Evolutionary conservation across 2,888 invertebrate genomes (phyloP).

Genomic region (Ectemnius cavifrons): DNA sequence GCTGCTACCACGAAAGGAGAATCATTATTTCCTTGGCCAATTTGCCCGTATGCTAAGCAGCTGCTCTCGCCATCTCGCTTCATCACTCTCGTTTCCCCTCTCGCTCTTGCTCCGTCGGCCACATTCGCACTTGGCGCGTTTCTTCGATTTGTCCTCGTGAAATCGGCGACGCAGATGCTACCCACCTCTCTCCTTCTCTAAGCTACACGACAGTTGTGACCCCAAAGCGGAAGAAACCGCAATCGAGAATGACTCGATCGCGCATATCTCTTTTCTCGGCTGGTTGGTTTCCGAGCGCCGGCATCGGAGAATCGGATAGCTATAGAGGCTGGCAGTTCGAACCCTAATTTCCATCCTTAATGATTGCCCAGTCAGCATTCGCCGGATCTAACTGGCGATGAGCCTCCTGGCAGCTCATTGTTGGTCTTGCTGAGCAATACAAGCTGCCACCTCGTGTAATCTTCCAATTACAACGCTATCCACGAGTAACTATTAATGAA

Average conservation of each 20-base stretch:
- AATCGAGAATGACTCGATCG: too few relatives aligned
- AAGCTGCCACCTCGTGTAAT: slow-evolving; percentile 34
- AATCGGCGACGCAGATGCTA: slow-evolving; percentile 3
- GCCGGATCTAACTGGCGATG: background rate
- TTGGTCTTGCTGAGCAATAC: slow-evolving; percentile 3
- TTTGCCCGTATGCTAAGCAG: slow-evolving; percentile 69
- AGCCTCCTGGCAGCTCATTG: background rate
- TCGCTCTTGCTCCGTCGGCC: background rate
- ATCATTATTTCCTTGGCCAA: slow-evolving; percentile 67
- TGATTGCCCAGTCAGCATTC: background rate
- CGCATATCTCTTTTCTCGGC: too few relatives aligned
- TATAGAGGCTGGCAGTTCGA: too few relatives aligned
- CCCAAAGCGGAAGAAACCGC: too few relatives aligned
- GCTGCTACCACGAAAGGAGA: slow-evolving; percentile 29
- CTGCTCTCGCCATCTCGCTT: slow-evolving; percentile 52
- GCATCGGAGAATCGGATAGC: background rate
- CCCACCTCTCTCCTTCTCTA: background rate
- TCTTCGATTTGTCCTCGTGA: slow-evolving; percentile 22
- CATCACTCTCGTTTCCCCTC: background rate
- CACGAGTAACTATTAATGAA: slow-evolving; percentile 30
- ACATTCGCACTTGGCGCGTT: background rate
- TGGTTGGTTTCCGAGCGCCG: too few relatives aligned
- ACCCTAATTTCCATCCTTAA: background rate
- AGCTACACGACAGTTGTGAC: background rate
- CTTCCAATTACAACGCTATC: slow-evolving; percentile 55